Base-by-base conservation (phyloP, 2,888 invertebrate genomes). In the Tipula helvola region DNA sequence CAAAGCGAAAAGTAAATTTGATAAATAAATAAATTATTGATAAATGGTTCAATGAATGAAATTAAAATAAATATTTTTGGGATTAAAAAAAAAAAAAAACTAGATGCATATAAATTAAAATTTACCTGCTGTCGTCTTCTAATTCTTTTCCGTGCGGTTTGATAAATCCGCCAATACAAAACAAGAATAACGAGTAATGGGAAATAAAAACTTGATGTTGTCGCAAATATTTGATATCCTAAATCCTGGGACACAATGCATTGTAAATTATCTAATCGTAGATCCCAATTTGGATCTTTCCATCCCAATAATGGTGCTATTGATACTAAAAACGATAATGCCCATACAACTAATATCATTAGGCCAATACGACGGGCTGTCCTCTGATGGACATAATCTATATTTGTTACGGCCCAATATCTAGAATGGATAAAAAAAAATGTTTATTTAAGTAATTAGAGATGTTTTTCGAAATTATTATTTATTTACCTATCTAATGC, bases 151-250 rank as follows among this genome's bases (percentile, higher is more conserved):
- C 97, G 93, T 7, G 98, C 98, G 5, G 97, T 96, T 91, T 97
- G 95, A 92, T 96, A 96, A 93, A 96, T 98, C 90, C 96, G 94
- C 95, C 96, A 97, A 92, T 98, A 98, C 85, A 98, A 93, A 89
- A 97, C 94, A 88, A 98, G 93, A 90, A 98, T 97, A 87, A 97
- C 95, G 88, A 96, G 93, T 85, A 98, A 94, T 39, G 98, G 98
- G 88, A 97, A 94, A 91, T 97, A 98, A 92, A 98, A 98, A 57
- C 97, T 97, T 42, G 96, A 96, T 42, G 96, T 95, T 0, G 97
- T 98, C 44, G 97, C 97, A 90, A 97, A 97, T 90, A 97, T 95
- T 92, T 97, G 96, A 90, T 95, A 95, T 88, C 95, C 94, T 88
- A 96, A 93, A 89, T 97, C 96, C 90, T 97, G 97, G 89, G 96